Evolutionary conservation across 1,140 invertebrate species (phyloP).

Genomic region (Penaeus indicus): DNA sequence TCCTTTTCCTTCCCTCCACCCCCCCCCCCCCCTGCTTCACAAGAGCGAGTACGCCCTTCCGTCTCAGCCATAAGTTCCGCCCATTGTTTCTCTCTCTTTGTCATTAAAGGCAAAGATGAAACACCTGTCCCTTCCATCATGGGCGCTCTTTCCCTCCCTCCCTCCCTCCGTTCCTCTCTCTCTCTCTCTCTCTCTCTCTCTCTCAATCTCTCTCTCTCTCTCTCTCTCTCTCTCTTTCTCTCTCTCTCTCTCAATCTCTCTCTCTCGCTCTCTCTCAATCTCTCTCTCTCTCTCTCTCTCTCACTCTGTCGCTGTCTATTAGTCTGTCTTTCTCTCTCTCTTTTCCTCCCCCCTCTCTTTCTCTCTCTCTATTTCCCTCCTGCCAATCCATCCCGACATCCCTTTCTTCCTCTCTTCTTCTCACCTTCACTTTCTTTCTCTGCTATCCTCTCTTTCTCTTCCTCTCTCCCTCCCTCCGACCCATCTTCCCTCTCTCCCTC

Average conservation of each 20-base stretch:
- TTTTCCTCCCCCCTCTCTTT: no score
- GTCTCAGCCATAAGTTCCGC: no score
- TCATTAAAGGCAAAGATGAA: no score
- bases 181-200: no score
- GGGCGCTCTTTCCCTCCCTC: neutral
- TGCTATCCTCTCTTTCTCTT: no score
- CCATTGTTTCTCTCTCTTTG: no score
- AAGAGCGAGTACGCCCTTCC: neutral
- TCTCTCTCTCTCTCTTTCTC: neutral
- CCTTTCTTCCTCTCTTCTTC: neutral
- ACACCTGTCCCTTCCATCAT: no score
- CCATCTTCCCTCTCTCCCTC: neutral
- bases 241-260: neutral
- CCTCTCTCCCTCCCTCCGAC: neutral
- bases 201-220: no score
- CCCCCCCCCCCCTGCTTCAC: constrained; percentile 1
- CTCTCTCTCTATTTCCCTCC: neutral
- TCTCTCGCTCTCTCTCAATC: no score
- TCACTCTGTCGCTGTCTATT: no score
- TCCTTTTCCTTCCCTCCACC: constrained; percentile 9
- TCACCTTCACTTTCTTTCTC: no score
- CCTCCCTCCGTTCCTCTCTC: neutral
- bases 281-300: neutral
- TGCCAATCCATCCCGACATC: neutral
- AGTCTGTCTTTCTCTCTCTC: no score